Evolutionary conservation across 2,888 invertebrate genomes (phyloP).

Genomic region (Zootermopsis nevadensis): DNA sequence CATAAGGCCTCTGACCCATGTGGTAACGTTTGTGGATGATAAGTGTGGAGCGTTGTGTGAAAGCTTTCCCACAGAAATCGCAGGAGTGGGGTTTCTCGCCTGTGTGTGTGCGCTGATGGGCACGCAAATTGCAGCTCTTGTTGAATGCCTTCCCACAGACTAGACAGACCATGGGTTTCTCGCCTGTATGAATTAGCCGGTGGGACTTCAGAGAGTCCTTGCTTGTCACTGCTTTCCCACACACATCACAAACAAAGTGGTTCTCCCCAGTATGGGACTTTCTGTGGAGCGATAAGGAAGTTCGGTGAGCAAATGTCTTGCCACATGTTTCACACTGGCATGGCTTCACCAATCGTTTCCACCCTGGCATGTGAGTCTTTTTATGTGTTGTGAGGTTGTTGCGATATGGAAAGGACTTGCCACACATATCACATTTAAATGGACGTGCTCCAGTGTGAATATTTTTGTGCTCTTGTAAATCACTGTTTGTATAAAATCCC

Average conservation of each 20-base stretch:
- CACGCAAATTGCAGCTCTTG: slow-evolving; percentile 67
- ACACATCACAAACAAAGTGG: slow-evolving; percentile 51
- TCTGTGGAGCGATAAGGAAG: background rate
- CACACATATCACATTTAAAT: slow-evolving; percentile 62
- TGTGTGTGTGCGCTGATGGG: slow-evolving; percentile 68
- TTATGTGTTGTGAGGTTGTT: slow-evolving; percentile 67
- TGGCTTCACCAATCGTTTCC: background rate
- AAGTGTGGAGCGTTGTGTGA: slow-evolving; percentile 56
- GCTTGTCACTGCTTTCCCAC: slow-evolving; percentile 50
- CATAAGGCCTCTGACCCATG: slow-evolving; percentile 43
- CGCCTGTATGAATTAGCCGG: slow-evolving; percentile 63
- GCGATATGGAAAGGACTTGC: slow-evolving; percentile 66
- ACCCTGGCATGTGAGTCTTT: slow-evolving; percentile 60
- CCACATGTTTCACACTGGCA: slow-evolving; percentile 56
- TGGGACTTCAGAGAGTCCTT: slow-evolving; percentile 55
- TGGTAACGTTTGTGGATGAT: slow-evolving; percentile 47
- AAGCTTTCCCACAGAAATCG: slow-evolving; percentile 68
- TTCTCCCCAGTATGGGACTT: background rate
- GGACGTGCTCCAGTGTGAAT: slow-evolving; percentile 60
- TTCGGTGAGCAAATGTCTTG: background rate
- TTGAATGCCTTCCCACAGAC: slow-evolving; percentile 70
- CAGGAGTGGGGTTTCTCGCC: slow-evolving; percentile 69
- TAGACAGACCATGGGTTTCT: slow-evolving; percentile 68
- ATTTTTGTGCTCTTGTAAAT: slow-evolving; percentile 42
- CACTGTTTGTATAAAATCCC: slow-evolving; percentile 42